These are phyloP conservation scores for Lithophane socia DNA, from an alignment of 2,888 invertebrate species.

Conservation along the genomic window DNA sequence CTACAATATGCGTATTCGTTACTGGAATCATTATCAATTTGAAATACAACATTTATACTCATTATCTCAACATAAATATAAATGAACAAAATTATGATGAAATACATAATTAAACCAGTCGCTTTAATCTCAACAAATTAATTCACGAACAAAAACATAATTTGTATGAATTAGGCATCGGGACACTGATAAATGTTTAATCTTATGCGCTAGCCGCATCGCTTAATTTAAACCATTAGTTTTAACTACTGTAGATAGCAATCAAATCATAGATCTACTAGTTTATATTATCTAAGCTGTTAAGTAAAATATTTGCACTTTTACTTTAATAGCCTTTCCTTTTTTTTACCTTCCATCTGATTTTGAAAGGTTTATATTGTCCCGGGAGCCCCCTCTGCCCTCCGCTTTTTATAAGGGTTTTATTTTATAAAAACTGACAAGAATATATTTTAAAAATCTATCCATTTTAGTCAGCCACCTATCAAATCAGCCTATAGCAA, in stretches of 20 bases:
- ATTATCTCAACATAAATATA: background rate
- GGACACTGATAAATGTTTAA: conserved; percentile 32
- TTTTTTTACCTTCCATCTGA: too few species aligned
- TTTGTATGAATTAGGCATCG: conserved; percentile 24
- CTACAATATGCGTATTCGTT: conserved; percentile 39
- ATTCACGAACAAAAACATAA: conserved; percentile 39
- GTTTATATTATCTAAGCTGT: too few species aligned
- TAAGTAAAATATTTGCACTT: too few species aligned
- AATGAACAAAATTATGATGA: conserved; percentile 10
- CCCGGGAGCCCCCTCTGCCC: too few species aligned
- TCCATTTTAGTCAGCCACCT: too few species aligned
- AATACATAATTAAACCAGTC: background rate
- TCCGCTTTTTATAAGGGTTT: too few species aligned
- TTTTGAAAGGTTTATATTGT: too few species aligned
- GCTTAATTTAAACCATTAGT: conserved; percentile 1
- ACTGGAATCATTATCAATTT: background rate
- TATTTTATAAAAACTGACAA: too few species aligned
- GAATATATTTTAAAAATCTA: too few species aligned
- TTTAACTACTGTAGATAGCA: background rate
- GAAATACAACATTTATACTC: background rate
- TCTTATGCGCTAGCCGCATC: background rate
- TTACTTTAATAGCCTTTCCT: too few species aligned
- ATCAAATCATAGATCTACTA: too few species aligned
- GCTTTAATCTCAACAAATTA: conserved; percentile 4
- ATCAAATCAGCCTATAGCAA: too few species aligned